Evolutionary conservation across 2,888 invertebrate species (phyloP).

Genomic region (Pseudanteris insignis): DNA sequence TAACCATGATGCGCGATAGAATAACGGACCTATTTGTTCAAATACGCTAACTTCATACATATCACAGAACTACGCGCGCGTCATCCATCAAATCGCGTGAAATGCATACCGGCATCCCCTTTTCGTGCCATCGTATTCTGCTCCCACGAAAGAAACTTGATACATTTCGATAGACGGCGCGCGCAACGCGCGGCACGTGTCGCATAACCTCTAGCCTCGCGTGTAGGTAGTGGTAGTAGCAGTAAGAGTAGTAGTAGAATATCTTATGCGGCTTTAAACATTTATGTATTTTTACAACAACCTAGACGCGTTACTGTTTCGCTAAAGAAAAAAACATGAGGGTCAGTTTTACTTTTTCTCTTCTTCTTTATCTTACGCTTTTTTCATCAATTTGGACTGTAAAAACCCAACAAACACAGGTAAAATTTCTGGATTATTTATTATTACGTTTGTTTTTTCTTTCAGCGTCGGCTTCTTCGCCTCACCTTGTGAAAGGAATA

Average conservation of each 20-base stretch:
- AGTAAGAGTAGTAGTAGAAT: conserved; percentile 44
- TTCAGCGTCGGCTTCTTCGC: conserved; percentile 47
- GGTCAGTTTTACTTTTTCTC: conserved; percentile 28
- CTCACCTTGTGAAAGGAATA: conserved; percentile 37
- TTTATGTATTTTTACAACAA: conserved; percentile 51
- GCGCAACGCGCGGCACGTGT: conserved; percentile 51
- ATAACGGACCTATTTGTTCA: conserved; percentile 56
- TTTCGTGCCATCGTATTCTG: no score
- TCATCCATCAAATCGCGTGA: conserved; percentile 57
- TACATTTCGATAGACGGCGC: conserved; percentile 51
- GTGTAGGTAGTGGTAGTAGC: conserved; percentile 47
- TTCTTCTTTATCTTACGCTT: conserved; percentile 2
- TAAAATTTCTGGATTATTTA: conserved; percentile 50
- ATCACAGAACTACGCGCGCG: conserved; percentile 68
- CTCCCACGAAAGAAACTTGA: neutral
- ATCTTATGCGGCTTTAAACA: conserved; percentile 51
- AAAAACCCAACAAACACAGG: conserved; percentile 54
- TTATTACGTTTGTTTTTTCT: conserved; percentile 42
- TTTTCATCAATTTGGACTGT: conserved; percentile 47
- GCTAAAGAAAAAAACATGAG: conserved; percentile 50
- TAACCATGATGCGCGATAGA: conserved; percentile 59
- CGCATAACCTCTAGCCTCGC: conserved; percentile 49
- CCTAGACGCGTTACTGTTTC: conserved; percentile 48
- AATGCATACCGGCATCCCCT: conserved; percentile 14
- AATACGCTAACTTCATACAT: conserved; percentile 66